Base-by-base conservation (phyloP, 2,888 invertebrate species). In the Aspidiotus rigidus region DNA sequence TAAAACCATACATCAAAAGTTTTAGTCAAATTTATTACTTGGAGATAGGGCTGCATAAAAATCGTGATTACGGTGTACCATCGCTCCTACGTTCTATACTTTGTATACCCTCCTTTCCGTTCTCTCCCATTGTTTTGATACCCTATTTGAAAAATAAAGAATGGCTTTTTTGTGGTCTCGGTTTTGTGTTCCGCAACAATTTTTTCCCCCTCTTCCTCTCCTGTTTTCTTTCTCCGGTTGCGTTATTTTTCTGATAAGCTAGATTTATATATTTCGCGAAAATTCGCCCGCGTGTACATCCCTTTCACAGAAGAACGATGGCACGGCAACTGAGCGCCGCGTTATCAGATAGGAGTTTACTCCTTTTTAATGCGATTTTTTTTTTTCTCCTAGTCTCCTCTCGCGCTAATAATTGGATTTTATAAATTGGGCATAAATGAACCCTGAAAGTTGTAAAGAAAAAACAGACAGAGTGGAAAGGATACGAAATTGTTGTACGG, bases 1-100 rank as follows among this genome's bases (percentile, higher is more conserved):
- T 57, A 64, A 72, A 72, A 72, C 72, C 73, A 74, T 74, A 74
- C 72, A 74, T 74, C 74, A 74, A 74, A 74, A 73, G 72, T 73
- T 73, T 72, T 72, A 73, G 73, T 72, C 73, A 73, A 74, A 74
- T 74, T 74, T 74, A 74, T 74, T 74, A 72, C 74, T 72, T 70
- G 69, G 73, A 73, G 74, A 73, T 74, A 74, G 73, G 66, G 66
- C 66, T 66, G 66, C 66, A 66, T 66, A 66, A 66, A 66, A 66
- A 66, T 66, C 66, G 66, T 60, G 66, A 66, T 66, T 66, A 66
- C 66, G 39, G 66, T 28, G 28, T 49, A 15, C 60, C 60, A 49
- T 60, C 60, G 56, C 49, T 39, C n/a, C 66, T 8, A 16, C 39
- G 17, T 28, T 28, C 28, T 28, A 28, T 28, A 28, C 28, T 28